phyloP scores from a whole-genome alignment of 2,888 invertebrate species.

The Sympetrum striolatum region DNA sequence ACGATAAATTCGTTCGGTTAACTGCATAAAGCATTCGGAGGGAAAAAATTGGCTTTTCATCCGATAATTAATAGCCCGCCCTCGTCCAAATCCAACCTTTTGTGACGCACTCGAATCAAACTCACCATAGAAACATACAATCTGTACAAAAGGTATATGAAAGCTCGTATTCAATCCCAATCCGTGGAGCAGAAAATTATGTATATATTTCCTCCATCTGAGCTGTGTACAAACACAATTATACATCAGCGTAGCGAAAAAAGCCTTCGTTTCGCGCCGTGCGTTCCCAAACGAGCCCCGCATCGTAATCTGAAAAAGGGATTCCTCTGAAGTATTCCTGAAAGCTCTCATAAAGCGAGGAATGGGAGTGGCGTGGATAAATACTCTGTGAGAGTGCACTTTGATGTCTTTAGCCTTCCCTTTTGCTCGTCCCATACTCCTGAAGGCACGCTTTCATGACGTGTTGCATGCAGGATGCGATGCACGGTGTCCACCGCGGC shows the following conservation, averaged over 20 bases:
- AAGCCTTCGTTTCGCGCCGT: not conserved
- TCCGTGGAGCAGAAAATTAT: not conserved
- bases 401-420: not conserved
- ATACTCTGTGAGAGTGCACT: not conserved
- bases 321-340: not conserved
- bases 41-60: not conserved
- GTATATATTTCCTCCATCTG: not conserved
- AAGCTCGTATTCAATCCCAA: too few species aligned
- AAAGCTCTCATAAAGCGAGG: not conserved
- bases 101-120: not conserved
- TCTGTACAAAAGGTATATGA: too few species aligned
- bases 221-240: not conserved
- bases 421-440: not conserved
- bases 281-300: not conserved
- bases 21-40: not conserved
- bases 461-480: not conserved
- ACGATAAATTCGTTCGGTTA: not conserved
- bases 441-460: not conserved
- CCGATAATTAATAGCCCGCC: not conserved
- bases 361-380: not conserved
- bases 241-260: not conserved
- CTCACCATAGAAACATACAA: not conserved
- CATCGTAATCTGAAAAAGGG: not conserved
- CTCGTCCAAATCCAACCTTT: not conserved
- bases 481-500: not conserved